These are phyloP conservation scores for Trematomus bernacchii DNA, from an alignment of 2,797 vertebrate genomes.

Conservation along the genomic window DNA sequence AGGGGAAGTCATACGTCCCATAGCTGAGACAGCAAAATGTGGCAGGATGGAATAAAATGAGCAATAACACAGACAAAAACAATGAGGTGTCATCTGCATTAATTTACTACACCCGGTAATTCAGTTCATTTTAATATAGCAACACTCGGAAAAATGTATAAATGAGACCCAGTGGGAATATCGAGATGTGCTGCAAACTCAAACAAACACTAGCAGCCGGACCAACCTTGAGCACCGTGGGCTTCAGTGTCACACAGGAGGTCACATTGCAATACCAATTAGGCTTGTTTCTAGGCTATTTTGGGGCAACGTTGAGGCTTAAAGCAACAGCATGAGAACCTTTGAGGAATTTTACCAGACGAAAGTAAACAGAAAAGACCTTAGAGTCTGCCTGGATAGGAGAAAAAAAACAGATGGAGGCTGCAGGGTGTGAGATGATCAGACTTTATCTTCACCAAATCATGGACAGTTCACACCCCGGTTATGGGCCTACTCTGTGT, in stretches of 20 bases:
- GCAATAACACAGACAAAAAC: constrained; percentile 35
- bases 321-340: constrained; percentile 35
- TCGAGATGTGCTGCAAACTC: constrained; percentile 25
- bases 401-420: background rate
- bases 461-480: constrained; percentile 56
- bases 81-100: constrained; percentile 45
- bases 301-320: constrained; percentile 10
- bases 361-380: constrained; percentile 40
- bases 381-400: constrained; percentile 25
- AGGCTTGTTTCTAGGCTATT: constrained; percentile 37
- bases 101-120: constrained; percentile 39
- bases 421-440: constrained; percentile 49
- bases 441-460: constrained; percentile 45
- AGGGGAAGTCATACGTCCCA: background rate
- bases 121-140: constrained; percentile 50
- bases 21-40: constrained; percentile 24
- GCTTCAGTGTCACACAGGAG: constrained; percentile 44
- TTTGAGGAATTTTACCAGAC: constrained; percentile 22
- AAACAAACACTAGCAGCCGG: constrained; percentile 50
- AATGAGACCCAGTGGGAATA: constrained; percentile 54
- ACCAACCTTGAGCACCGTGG: constrained; percentile 36
- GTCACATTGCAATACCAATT: constrained; percentile 57
- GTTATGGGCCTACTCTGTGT: constrained; percentile 16
- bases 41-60: constrained; percentile 26
- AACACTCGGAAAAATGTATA: constrained; percentile 55